These are phyloP conservation scores for Spinibarbus caldwelli DNA, from an alignment of 2,797 vertebrate species.

Conservation along the genomic window DNA sequence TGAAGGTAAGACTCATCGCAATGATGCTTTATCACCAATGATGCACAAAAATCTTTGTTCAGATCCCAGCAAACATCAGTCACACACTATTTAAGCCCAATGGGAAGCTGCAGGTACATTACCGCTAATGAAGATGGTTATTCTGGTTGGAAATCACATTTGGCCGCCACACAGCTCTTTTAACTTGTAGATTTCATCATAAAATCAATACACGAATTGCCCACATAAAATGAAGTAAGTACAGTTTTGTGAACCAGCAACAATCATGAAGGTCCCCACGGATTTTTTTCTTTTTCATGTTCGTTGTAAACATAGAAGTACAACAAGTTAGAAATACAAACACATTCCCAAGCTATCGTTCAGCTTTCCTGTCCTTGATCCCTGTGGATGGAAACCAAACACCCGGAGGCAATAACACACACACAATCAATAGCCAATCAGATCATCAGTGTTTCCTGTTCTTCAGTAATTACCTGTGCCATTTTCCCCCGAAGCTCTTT, in stretches of 20 bases:
- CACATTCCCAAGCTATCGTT: neutral
- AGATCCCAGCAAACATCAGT: constrained; percentile 1
- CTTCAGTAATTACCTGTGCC: constrained; percentile 66
- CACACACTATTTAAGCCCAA: constrained; percentile 11
- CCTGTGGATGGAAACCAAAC: constrained; percentile 1
- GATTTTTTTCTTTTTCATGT: neutral
- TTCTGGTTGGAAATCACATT: constrained; percentile 11
- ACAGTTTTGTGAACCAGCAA: constrained; percentile 23
- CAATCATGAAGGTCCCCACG: neutral
- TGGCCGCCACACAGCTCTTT: neutral
- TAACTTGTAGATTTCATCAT: constrained; percentile 20
- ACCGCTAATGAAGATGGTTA: constrained; percentile 29
- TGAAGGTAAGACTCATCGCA: neutral
- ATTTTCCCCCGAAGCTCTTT: constrained; percentile 50
- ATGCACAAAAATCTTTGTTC: neutral
- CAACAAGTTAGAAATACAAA: neutral
- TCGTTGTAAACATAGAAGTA: neutral
- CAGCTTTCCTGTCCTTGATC: constrained; percentile 22
- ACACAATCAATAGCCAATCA: constrained; percentile 69
- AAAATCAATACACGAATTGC: constrained; percentile 2
- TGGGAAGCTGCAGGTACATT: constrained; percentile 16
- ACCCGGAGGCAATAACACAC: constrained; percentile 11
- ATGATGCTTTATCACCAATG: neutral
- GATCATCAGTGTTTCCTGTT: constrained; percentile 60
- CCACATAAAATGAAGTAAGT: neutral